Base-by-base conservation (phyloP, 1,140 invertebrate species). In the Eueides isabella region DNA sequence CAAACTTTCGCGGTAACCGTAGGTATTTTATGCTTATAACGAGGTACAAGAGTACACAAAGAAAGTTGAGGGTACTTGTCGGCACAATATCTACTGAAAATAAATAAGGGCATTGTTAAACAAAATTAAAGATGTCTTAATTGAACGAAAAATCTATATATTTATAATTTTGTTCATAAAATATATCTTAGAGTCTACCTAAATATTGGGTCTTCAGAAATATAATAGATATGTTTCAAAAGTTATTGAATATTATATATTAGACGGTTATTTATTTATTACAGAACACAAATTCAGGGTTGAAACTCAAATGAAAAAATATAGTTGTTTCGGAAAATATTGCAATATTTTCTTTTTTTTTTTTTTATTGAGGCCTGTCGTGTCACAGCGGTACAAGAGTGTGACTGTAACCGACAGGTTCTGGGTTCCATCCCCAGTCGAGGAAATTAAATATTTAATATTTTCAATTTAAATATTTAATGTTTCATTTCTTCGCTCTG, bases 11-110 rank as follows among this genome's bases (percentile, higher is more conserved):
- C 61, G 68, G 69, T 35, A 63, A 31, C 26, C 61, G 61, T n/a
- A 67, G 64, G 29, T 76, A 67, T 67, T 77, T 66, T 68, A 38
- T 68, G 76, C 28, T 67, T 41, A 70, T 65, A 71, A 74, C 23
- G 64, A 72, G 41, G 38, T 55, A 64, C 19, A 41, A 65, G 48
- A 67, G 64, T 55, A 30, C 31, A 72, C 30, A 30, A 30, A 65
- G 62, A 33, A 67, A 55, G 19, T 55, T 55, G 48, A 55, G 23
- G 23, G 48, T 55, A 55, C 48, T 55, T 55, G 48, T 23, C 23
- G 23, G 19, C 2, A 55, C 48, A 55, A 55, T 55, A 55, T 55
- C 48, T 55, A n/a, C 19, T 55, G 33, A 66, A 38, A 66, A 66
- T 66, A 38, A 35, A 38, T 66, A 38, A 41, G 23, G 35, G 11